Conservation (phyloP, 1,140 invertebrate species). For the Leptonema lineaticorne region DNA sequence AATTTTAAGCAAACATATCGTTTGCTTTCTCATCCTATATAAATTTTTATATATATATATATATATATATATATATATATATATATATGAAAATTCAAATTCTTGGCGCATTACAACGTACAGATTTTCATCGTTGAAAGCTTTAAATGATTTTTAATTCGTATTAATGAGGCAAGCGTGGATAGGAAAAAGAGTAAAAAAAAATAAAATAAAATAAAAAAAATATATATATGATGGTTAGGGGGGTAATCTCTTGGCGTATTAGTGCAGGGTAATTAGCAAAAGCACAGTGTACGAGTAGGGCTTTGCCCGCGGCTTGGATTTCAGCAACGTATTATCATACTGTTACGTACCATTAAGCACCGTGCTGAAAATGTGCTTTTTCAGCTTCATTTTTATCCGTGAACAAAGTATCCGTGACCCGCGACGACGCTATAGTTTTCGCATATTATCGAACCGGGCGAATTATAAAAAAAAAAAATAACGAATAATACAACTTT, state of each 20-base stretch:
- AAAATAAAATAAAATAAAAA: conserved; percentile 1
- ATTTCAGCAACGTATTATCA: conserved; percentile 1
- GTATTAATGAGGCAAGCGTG: background rate
- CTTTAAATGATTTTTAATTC: conserved; percentile 1
- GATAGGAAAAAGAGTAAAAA: background rate
- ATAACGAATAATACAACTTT: background rate
- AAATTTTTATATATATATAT: too few relatives aligned
- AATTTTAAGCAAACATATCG: too few relatives aligned
- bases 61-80: too few relatives aligned
- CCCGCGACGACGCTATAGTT: too few relatives aligned
- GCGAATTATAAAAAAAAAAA: background rate
- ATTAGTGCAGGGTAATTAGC: conserved; percentile 17
- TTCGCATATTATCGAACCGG: too few relatives aligned
- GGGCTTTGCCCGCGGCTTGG: background rate
- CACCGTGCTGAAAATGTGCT: background rate
- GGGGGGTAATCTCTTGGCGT: background rate
- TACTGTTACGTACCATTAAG: conserved; percentile 8
- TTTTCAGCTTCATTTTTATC: background rate
- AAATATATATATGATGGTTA: too few relatives aligned
- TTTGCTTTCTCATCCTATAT: too few relatives aligned
- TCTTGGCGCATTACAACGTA: too few relatives aligned
- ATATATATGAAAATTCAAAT: too few relatives aligned
- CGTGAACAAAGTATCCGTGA: too few relatives aligned
- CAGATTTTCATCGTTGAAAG: too few relatives aligned
- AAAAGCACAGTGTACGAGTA: background rate